Conservation (phyloP, 64 coral and sea anemone genomes). For the Porites lutea region DNA sequence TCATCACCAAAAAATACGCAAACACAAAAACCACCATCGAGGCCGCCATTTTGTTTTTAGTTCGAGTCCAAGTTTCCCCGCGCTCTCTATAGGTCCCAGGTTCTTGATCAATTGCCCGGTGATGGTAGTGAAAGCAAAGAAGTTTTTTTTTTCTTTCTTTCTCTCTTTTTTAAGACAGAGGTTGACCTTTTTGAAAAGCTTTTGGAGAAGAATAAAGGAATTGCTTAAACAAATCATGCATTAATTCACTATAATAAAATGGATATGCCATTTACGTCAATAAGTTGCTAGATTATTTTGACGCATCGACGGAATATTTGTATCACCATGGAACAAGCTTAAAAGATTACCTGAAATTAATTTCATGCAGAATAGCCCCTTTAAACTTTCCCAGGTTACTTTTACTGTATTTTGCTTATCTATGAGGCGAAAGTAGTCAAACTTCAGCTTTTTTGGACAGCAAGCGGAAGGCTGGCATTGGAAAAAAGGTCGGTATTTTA, state of each 20-base stretch:
- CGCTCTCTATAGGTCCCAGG: neutral
- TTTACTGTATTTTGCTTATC: too few relatives aligned
- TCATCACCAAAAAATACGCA: neutral
- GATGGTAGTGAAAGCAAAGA: too few relatives aligned
- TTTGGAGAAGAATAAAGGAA: neutral
- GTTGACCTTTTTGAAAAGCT: neutral
- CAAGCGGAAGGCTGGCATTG: too few relatives aligned
- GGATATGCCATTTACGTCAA: neutral
- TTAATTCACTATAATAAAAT: neutral
- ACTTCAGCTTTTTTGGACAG: too few relatives aligned
- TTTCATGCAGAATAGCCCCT: too few relatives aligned
- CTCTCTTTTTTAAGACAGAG: too few relatives aligned
- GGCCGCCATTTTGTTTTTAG: constrained; percentile 19
- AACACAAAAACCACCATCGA: constrained; percentile 35
- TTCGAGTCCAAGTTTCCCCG: neutral
- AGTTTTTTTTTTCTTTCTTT: too few relatives aligned
- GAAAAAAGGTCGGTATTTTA: too few relatives aligned
- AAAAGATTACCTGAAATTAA: too few relatives aligned
- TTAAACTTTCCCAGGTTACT: too few relatives aligned
- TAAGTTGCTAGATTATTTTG: neutral
- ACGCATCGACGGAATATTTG: neutral
- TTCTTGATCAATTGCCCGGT: neutral
- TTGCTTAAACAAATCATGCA: neutral
- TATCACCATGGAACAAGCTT: too few relatives aligned
- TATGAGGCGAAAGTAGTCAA: too few relatives aligned